phyloP scores from a whole-genome alignment of 2,888 invertebrate genomes.

The Tanypteryx hageni region DNA sequence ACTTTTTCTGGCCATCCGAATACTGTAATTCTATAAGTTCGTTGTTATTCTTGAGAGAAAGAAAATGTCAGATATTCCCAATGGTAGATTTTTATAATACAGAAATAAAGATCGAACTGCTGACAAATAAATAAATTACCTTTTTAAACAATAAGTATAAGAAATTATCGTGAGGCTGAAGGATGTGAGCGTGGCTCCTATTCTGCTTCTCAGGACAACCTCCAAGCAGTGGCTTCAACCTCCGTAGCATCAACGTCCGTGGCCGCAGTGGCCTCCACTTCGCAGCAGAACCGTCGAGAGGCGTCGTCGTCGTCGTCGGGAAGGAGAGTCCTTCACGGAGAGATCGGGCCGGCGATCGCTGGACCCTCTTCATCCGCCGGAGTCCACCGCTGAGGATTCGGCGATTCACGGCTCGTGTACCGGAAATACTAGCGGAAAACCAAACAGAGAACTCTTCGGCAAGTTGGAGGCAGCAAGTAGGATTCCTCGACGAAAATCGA shows the following conservation, averaged over 20 bases:
- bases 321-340: constrained; percentile 51
- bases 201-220: constrained; percentile 30
- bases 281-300: constrained; percentile 44
- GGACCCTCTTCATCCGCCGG: constrained; percentile 52
- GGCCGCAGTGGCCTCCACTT: constrained; percentile 52
- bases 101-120: no score
- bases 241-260: constrained; percentile 53
- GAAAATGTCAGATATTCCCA: no score
- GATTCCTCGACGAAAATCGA: constrained; percentile 15
- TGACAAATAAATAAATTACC: no score
- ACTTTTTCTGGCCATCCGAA: no score
- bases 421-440: constrained; percentile 13
- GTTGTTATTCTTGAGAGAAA: no score
- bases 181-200: neutral
- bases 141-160: no score
- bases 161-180: no score
- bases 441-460: neutral
- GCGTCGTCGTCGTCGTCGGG: constrained; percentile 9
- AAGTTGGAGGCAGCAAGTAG: constrained; percentile 14
- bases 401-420: neutral
- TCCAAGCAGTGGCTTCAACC: constrained; percentile 31
- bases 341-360: constrained; percentile 53
- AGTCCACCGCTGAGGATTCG: constrained; percentile 41
- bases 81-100: no score
- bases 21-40: no score